Conservation (phyloP, 2,113 vertebrate genomes). For the Baryphthengus martii region DNA sequence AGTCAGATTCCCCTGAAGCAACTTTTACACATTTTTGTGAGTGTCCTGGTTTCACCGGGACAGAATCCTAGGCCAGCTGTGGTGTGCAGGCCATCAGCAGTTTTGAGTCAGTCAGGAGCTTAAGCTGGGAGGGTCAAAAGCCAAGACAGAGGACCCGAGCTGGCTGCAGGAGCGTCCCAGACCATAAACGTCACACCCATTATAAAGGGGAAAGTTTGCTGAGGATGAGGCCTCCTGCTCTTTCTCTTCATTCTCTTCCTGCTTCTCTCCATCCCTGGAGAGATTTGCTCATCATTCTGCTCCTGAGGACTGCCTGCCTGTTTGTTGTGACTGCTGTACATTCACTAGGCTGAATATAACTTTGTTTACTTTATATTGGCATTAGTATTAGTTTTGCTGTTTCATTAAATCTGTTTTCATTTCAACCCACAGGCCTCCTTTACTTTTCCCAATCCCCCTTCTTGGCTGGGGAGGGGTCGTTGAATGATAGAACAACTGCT, state of each 20-base stretch:
- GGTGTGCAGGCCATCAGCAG: background rate
- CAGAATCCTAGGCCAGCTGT: background rate
- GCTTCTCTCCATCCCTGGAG: background rate
- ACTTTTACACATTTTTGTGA: background rate
- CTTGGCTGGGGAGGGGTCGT: background rate
- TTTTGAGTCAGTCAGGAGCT: background rate
- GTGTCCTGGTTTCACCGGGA: background rate
- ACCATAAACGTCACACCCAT: background rate
- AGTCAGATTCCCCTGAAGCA: background rate
- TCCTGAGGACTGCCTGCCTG: background rate
- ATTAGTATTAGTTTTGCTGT: too few relatives aligned
- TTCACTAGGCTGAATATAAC: background rate
- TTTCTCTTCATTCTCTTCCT: background rate
- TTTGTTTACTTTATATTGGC: background rate
- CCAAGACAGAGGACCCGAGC: background rate
- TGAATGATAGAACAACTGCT: background rate
- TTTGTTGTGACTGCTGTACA: background rate
- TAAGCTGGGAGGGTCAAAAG: background rate
- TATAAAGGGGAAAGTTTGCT: background rate
- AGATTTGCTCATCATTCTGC: background rate
- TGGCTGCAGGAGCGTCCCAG: background rate
- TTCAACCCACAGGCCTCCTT: too few relatives aligned
- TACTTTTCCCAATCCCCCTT: background rate
- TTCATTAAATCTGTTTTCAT: too few relatives aligned
- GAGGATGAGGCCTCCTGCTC: background rate